Evolutionary conservation across 2,888 invertebrate genomes (phyloP).

Genomic region (Spilosoma lubricipeda): DNA sequence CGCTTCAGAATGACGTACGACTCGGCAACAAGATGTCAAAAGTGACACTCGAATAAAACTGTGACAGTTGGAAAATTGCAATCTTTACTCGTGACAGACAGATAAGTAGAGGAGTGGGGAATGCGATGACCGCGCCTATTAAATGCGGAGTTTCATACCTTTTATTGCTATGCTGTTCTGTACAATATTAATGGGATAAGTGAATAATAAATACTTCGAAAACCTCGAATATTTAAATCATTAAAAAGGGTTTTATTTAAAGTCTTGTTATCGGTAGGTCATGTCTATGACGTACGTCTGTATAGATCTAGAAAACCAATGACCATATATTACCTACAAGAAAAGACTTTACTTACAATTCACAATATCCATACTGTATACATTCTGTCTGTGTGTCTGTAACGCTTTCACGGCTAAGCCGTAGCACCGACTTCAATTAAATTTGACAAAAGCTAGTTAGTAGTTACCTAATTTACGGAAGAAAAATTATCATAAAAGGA

Average conservation of each 20-base stretch:
- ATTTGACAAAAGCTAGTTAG: too few relatives aligned
- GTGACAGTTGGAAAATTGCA: constrained; percentile 61
- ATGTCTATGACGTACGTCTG: neutral
- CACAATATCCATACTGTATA: neutral
- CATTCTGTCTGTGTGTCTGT: too few relatives aligned
- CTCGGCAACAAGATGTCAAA: constrained; percentile 66
- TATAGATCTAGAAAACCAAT: neutral
- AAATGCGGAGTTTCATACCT: constrained; percentile 32
- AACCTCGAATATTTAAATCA: neutral
- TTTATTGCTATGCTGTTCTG: constrained; percentile 6
- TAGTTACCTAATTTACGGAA: too few relatives aligned
- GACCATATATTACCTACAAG: neutral
- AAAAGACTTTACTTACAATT: neutral
- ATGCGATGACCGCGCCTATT: constrained; percentile 27
- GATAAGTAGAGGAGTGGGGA: constrained; percentile 36
- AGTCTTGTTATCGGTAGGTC: neutral
- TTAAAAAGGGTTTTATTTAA: neutral
- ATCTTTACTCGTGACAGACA: constrained; percentile 48
- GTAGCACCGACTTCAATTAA: too few relatives aligned
- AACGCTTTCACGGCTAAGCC: too few relatives aligned
- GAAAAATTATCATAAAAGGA: too few relatives aligned
- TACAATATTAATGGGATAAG: neutral
- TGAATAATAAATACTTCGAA: neutral
- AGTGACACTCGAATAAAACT: constrained; percentile 63
- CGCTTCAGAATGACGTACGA: constrained; percentile 45